These are phyloP conservation scores for Colius striatus DNA, from an alignment of 2,113 vertebrate genomes.

Conservation along the genomic window DNA sequence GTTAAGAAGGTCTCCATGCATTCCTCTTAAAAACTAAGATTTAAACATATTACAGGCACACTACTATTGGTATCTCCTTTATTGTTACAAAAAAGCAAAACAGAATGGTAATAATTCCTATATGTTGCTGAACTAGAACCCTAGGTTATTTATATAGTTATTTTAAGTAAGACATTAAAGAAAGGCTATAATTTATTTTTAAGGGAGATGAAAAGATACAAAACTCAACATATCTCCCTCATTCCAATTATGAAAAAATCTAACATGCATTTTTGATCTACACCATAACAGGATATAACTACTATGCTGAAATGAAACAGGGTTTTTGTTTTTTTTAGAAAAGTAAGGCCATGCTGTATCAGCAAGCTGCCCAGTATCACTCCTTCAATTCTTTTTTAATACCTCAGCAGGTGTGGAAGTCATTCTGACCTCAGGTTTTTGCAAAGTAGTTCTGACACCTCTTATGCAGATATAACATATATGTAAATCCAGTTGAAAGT, in stretches of 20 bases:
- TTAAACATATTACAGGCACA: not conserved
- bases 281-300: not conserved
- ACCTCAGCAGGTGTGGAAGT: constrained; percentile 35
- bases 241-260: not conserved
- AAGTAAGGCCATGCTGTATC: constrained; percentile 23
- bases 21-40: not conserved
- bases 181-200: not conserved
- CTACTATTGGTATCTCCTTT: not conserved
- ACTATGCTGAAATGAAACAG: not conserved
- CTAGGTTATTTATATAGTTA: not conserved
- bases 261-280: not conserved
- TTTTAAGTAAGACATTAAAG: not conserved
- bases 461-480: not conserved
- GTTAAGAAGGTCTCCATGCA: not conserved
- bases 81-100: not conserved
- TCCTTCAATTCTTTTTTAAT: constrained; percentile 26
- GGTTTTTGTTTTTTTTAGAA: not conserved
- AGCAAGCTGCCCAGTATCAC: not conserved
- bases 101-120: not conserved
- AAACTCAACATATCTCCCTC: not conserved
- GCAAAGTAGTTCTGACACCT: not conserved
- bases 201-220: not conserved
- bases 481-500: not conserved
- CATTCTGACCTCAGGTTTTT: constrained; percentile 7
- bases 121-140: not conserved